Conservation (phyloP, 2,797 vertebrate species). For the Picus viridis region DNA sequence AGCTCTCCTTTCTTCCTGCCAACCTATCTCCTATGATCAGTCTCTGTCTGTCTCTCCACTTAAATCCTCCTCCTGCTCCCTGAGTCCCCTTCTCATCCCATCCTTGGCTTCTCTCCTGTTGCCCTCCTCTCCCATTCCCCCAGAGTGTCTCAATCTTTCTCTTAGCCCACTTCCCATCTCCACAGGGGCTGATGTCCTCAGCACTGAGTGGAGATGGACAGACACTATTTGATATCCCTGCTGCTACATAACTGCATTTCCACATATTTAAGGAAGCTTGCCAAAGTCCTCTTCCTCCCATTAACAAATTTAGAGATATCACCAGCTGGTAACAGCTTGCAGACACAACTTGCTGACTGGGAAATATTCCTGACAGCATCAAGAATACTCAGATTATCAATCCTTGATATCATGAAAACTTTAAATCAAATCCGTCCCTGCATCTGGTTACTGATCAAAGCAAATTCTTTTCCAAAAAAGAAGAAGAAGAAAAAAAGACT, state of each 20-base stretch:
- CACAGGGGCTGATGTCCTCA: not conserved
- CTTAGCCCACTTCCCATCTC: not conserved
- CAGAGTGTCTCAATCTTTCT: not conserved
- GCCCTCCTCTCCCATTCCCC: not conserved
- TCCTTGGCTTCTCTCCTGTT: not conserved
- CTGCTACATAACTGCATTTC: slow-evolving; percentile 12
- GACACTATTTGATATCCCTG: not conserved
- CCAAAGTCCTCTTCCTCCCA: slow-evolving; percentile 46
- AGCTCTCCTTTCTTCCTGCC: not conserved
- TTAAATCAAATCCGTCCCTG: slow-evolving; percentile 59
- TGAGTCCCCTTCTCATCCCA: not conserved
- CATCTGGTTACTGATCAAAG: slow-evolving; percentile 65
- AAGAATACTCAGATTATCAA: slow-evolving; percentile 67
- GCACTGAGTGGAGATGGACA: not conserved
- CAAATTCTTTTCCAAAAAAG: not conserved
- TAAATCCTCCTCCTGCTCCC: not conserved
- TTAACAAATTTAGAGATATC: slow-evolving; percentile 51
- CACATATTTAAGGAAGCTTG: slow-evolving; percentile 10
- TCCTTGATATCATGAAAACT: slow-evolving; percentile 59
- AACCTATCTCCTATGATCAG: rapidly evolving
- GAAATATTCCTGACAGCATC: slow-evolving; percentile 69
- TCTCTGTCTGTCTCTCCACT: not conserved
- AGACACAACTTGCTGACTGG: slow-evolving; percentile 56
- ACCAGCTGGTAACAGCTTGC: slow-evolving; percentile 70
- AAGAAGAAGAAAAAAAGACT: not conserved